Evolutionary conservation across 1,140 invertebrate species (phyloP).

Genomic region (Magallana angulata): DNA sequence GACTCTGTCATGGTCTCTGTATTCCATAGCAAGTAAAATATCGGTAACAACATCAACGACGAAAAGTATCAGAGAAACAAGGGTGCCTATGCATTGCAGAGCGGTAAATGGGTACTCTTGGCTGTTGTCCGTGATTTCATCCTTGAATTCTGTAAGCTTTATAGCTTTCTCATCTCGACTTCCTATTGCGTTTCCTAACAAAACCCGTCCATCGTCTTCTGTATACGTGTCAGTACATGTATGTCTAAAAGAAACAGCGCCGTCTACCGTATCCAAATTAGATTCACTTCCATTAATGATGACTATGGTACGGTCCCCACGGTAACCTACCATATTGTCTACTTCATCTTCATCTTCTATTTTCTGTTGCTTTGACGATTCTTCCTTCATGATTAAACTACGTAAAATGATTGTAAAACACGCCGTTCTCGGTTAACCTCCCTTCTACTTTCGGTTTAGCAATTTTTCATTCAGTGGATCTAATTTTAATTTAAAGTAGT

Average conservation of each 20-base stretch:
- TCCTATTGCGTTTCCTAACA: neutral
- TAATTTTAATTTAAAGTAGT: too few species aligned
- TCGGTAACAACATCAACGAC: slow-evolving; percentile 64
- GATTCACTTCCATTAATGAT: neutral
- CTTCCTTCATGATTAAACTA: neutral
- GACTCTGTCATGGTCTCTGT: slow-evolving; percentile 54
- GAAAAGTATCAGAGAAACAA: neutral
- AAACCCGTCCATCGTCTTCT: neutral
- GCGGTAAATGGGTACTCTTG: neutral
- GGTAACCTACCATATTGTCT: slow-evolving; percentile 1
- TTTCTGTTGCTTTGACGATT: neutral
- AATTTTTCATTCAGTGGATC: too few species aligned
- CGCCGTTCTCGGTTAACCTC: too few species aligned
- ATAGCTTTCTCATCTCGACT: neutral
- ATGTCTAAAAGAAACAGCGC: neutral
- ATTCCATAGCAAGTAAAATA: slow-evolving; percentile 63
- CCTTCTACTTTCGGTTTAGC: neutral
- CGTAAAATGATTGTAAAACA: too few species aligned
- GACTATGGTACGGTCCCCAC: neutral
- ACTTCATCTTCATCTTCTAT: neutral
- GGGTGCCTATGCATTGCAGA: neutral
- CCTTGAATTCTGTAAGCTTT: neutral
- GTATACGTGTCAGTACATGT: neutral
- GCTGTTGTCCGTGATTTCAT: neutral
- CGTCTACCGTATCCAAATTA: neutral